Percentiles rank a stretch among this genome's conserved stretches.
These are phyloP conservation scores for Tretioscincus oriximinensis DNA, from an alignment of 2,113 vertebrate genomes.

Conservation along the genomic window DNA sequence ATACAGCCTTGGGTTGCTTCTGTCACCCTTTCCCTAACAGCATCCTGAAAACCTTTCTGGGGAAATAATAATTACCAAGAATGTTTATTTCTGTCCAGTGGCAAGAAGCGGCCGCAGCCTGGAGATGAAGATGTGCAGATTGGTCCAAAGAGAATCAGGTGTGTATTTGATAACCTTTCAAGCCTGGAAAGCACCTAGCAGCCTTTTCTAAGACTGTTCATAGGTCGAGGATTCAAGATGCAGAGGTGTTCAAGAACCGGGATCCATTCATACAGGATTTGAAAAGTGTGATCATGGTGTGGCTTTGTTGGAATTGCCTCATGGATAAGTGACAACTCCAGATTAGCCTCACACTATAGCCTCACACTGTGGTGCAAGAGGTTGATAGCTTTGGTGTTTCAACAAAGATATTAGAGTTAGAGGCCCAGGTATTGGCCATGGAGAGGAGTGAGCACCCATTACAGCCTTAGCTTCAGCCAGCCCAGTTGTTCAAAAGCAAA, in stretches of 20 bases:
- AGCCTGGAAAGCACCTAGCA: background rate
- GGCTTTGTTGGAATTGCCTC: background rate
- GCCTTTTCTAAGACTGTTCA: background rate
- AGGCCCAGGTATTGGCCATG: too few relatives aligned
- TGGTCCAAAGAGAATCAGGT: slow-evolving; percentile 76
- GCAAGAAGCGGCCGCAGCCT: background rate
- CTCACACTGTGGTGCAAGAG: too few relatives aligned
- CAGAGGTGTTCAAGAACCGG: background rate
- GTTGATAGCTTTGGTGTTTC: too few relatives aligned
- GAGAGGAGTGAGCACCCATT: too few relatives aligned
- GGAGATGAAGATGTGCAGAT: slow-evolving; percentile 73
- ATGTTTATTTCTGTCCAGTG: slow-evolving; percentile 42
- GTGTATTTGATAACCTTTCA: slow-evolving; percentile 1
- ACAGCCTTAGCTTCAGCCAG: too few relatives aligned
- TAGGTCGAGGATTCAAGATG: background rate
- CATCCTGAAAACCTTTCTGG: background rate
- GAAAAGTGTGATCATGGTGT: too few relatives aligned
- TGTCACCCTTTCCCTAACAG: background rate
- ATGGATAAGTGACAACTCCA: too few relatives aligned
- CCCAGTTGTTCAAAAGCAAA: too few relatives aligned
- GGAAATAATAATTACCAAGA: background rate
- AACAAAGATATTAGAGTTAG: too few relatives aligned
- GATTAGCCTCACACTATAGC: too few relatives aligned
- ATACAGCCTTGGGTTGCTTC: background rate
- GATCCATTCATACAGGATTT: too few relatives aligned